phyloP scores from a whole-genome alignment of 2,888 invertebrate genomes.

The Polietes domitor region DNA sequence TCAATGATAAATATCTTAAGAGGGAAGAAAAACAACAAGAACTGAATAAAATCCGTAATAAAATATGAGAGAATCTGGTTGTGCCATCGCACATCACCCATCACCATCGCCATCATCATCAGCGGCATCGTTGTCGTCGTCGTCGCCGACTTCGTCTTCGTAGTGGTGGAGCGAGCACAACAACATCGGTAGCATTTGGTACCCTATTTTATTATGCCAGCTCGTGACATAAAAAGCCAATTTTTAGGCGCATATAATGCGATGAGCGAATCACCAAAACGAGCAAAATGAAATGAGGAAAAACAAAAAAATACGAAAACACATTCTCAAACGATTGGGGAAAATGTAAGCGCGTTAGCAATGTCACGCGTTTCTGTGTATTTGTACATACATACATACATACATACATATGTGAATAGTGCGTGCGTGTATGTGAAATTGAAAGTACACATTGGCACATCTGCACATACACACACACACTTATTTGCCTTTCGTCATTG shows the following conservation, averaged over 20 bases:
- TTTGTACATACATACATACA: too few species aligned
- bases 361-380: conserved; percentile 45
- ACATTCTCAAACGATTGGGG: conserved; percentile 36
- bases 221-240: conserved; percentile 56
- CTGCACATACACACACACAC: conserved; percentile 13
- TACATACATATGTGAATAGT: conserved; percentile 48
- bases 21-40: conserved; percentile 1
- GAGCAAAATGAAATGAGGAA: conserved; percentile 8
- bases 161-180: background rate
- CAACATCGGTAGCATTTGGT: conserved; percentile 44
- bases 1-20: conserved; percentile 34
- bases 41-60: conserved; percentile 36
- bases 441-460: conserved; percentile 4
- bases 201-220: conserved; percentile 52
- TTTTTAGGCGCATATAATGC: conserved; percentile 57
- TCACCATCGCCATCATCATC: background rate
- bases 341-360: conserved; percentile 54
- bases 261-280: conserved; percentile 29
- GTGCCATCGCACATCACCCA: conserved; percentile 4
- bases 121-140: background rate
- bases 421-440: conserved; percentile 57
- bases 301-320: background rate
- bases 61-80: conserved; percentile 40
- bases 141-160: background rate
- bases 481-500: conserved; percentile 17